Percentiles rank a stretch among this genome's conserved stretches.
phyloP scores from a whole-genome alignment of 2,888 invertebrate genomes.

The Nycteola revayana region DNA sequence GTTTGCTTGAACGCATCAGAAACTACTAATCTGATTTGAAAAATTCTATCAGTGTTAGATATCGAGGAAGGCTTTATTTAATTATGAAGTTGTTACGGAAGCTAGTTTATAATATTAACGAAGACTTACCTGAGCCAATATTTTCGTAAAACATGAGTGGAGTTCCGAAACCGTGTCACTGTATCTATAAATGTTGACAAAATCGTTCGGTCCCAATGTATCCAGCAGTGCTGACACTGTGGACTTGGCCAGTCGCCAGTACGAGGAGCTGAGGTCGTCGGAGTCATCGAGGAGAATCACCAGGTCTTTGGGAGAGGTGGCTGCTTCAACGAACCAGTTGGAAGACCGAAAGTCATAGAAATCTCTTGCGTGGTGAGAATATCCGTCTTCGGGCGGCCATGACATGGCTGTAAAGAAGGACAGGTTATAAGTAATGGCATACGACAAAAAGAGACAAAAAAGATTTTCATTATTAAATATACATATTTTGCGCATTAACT shows the following conservation, averaged over 20 bases:
- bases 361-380: slow-evolving; percentile 89
- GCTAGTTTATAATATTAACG: too few species aligned
- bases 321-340: slow-evolving; percentile 98
- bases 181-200: slow-evolving; percentile 96
- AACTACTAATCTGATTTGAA: too few species aligned
- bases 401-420: slow-evolving; percentile 85
- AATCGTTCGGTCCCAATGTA: slow-evolving; percentile 98
- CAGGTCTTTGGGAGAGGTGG: slow-evolving; percentile 98
- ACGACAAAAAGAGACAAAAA: too few species aligned
- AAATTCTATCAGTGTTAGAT: too few species aligned
- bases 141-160: slow-evolving; percentile 94
- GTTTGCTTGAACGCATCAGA: too few species aligned
- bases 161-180: slow-evolving; percentile 91
- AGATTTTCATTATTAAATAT: too few species aligned
- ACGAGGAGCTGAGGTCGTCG: slow-evolving; percentile 92
- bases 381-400: slow-evolving; percentile 91
- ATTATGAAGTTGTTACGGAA: too few species aligned
- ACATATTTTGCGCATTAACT: too few species aligned
- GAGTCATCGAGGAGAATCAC: slow-evolving; percentile 96
- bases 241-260: slow-evolving; percentile 92
- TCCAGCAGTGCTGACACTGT: slow-evolving; percentile 95
- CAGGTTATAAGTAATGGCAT: background rate
- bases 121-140: slow-evolving; percentile 90
- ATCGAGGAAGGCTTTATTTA: too few species aligned
- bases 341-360: slow-evolving; percentile 97